Conservation (phyloP, 2,888 invertebrate genomes). For the Hoplodrina blanda region DNA sequence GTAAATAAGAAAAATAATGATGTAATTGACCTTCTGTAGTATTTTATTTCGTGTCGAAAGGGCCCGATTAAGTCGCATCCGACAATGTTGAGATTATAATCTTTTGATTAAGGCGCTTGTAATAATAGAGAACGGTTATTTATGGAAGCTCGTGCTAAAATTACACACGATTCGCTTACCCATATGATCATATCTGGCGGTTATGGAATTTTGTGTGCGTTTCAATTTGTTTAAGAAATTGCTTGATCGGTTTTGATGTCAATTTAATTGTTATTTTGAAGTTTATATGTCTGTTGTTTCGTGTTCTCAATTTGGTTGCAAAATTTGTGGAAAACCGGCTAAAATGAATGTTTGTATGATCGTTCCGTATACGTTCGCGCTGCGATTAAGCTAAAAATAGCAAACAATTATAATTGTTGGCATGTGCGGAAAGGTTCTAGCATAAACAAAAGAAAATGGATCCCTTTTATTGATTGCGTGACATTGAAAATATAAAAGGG, state of each 20-base stretch:
- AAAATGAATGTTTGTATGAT: too few species aligned
- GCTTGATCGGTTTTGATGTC: not conserved
- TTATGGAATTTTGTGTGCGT: conserved; percentile 37
- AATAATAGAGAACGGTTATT: conserved; percentile 86
- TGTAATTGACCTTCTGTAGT: not conserved
- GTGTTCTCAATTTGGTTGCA: not conserved
- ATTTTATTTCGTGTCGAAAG: conserved; percentile 37
- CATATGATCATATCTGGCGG: conserved; percentile 48
- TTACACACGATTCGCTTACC: conserved; percentile 73
- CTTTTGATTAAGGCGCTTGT: conserved; percentile 89
- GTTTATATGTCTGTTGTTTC: too few species aligned
- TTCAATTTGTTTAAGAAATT: conserved; percentile 17
- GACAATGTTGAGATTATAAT: conserved; percentile 87
- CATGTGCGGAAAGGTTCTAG: too few species aligned
- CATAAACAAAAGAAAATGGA: too few species aligned
- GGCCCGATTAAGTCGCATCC: conserved; percentile 80
- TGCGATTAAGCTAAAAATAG: too few species aligned
- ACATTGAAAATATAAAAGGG: too few species aligned
- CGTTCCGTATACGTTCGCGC: too few species aligned
- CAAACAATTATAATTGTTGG: too few species aligned
- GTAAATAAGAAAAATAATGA: too few species aligned
- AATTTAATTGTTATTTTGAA: not conserved
- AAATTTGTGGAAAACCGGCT: not conserved
- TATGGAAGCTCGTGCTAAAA: conserved; percentile 79
- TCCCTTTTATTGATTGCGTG: too few species aligned